A percentile compares a stretch with the other conserved stretches of the same genome.
These are phyloP conservation scores for Callaeas wilsoni DNA, from an alignment of 2,113 vertebrate species.

Conservation along the genomic window DNA sequence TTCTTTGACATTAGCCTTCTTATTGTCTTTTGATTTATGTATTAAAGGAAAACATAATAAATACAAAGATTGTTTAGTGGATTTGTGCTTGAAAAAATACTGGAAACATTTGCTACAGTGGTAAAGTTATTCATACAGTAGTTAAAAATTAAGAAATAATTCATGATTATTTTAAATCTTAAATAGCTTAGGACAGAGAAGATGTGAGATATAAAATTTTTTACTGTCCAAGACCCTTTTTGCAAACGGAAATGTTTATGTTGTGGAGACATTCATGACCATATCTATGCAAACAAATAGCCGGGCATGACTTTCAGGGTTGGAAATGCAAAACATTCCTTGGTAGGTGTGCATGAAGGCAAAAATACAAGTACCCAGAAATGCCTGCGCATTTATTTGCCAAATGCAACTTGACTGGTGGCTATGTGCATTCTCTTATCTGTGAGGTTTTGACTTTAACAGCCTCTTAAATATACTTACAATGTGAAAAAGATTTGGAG, in stretches of 20 bases:
- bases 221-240: not conserved
- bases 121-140: constrained; percentile 16
- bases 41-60: constrained; percentile 56
- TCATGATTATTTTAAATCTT: not conserved
- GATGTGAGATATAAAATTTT: not conserved
- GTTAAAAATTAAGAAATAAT: not conserved
- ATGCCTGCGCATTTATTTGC: not conserved
- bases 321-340: not conserved
- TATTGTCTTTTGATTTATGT: constrained; percentile 72
- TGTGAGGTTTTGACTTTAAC: not conserved
- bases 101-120: constrained; percentile 63
- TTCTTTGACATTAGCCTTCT: constrained; percentile 72
- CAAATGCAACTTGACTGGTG: not conserved
- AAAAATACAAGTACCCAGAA: not conserved
- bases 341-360: not conserved
- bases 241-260: not conserved
- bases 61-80: constrained; percentile 64
- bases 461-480: not conserved
- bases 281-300: not conserved
- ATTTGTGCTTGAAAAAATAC: constrained; percentile 65
- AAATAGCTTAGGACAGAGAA: constrained; percentile 27
- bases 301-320: not conserved
- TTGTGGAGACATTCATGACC: not conserved
- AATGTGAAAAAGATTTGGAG: not conserved
- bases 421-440: not conserved